These are phyloP conservation scores for Idaea aversata DNA, from an alignment of 2,888 invertebrate genomes.

Conservation along the genomic window DNA sequence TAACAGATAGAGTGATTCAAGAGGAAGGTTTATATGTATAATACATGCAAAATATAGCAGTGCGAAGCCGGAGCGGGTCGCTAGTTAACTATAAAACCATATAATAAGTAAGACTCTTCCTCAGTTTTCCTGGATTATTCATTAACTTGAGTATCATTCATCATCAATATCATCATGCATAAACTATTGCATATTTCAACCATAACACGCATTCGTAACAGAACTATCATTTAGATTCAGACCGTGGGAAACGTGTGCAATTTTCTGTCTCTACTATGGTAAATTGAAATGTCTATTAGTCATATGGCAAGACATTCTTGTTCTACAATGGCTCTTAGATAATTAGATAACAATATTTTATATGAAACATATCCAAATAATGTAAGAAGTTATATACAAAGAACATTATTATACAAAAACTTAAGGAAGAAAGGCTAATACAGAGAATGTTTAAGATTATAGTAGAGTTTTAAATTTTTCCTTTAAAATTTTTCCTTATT, in stretches of 20 bases:
- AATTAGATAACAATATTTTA: not conserved
- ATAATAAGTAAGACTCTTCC: too few species aligned
- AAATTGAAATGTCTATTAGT: constrained; percentile 9
- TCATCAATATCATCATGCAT: not conserved
- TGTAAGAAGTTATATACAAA: not conserved
- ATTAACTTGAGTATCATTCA: not conserved
- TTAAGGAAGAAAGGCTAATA: too few species aligned
- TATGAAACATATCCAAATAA: not conserved
- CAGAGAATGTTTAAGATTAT: too few species aligned
- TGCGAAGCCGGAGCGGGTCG: too few species aligned
- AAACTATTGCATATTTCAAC: not conserved
- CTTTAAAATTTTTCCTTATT: not conserved
- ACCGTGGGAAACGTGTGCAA: constrained; percentile 27
- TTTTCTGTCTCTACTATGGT: constrained; percentile 32
- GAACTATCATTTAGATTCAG: constrained; percentile 4
- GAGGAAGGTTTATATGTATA: too few species aligned
- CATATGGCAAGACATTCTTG: constrained; percentile 3
- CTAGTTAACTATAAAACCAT: too few species aligned
- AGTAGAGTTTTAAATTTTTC: not conserved
- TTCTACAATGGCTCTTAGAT: not conserved
- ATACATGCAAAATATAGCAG: too few species aligned
- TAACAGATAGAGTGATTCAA: too few species aligned
- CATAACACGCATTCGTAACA: constrained; percentile 3
- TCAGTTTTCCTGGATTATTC: too few species aligned
- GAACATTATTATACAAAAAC: too few species aligned